Evolutionary conservation across 37 sponge, comb jelly and placozoan species (phyloP).

Genomic region (Bolinopsis microptera): DNA sequence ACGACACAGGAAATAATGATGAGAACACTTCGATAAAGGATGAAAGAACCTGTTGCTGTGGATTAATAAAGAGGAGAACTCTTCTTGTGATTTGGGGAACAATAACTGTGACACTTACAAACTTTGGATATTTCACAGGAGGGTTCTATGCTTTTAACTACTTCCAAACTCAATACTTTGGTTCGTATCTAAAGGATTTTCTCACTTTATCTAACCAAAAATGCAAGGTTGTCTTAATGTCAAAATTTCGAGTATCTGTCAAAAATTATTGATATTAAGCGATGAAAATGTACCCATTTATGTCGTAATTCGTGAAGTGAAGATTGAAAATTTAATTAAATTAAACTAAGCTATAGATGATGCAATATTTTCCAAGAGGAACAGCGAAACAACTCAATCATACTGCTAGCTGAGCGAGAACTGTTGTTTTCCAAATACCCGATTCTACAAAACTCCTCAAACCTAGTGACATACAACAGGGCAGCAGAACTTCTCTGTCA

Average conservation of each 20-base stretch:
- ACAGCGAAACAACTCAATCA: background rate
- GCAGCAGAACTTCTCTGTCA: slow-evolving; percentile 26
- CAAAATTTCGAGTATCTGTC: no score
- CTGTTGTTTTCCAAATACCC: background rate
- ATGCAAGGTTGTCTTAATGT: no score
- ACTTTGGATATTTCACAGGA: slow-evolving; percentile 62
- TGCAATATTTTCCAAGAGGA: background rate
- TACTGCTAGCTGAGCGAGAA: background rate
- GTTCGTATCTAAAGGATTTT: background rate
- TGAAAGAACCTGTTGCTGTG: background rate
- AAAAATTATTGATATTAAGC: no score
- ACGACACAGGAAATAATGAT: no score
- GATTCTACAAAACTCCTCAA: background rate
- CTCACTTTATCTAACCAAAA: no score
- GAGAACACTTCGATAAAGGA: no score
- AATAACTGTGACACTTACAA: background rate
- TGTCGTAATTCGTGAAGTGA: no score
- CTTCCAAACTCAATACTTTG: background rate
- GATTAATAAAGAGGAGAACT: background rate
- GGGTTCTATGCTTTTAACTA: slow-evolving; percentile 15
- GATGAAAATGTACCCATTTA: no score
- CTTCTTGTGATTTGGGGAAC: slow-evolving; percentile 42
- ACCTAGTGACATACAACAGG: background rate
- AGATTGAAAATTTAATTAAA: no score
- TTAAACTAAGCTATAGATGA: no score